Evolutionary conservation across 2,888 invertebrate species (phyloP), one percentile per base, ranked within the genome.

Genomic region (Perizoma flavofasciatum): DNA sequence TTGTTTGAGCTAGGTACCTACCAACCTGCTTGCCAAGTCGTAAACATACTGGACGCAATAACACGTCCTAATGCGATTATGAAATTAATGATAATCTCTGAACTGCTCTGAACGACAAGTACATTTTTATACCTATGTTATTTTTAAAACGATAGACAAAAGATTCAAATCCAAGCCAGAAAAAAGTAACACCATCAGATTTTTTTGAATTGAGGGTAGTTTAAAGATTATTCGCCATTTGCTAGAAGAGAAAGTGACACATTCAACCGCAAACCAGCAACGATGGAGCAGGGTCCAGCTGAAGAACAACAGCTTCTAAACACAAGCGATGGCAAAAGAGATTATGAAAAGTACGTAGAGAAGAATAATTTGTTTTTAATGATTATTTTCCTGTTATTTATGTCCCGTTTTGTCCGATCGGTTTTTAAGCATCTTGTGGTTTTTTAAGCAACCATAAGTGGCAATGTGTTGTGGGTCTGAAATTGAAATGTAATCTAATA

Each of bases 321-420:
- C 44, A 55, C 33, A 41, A 66, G 61, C 47, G 55, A 61, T 40
- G 47, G 22, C 48, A 50, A 61, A 33, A 61, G 41, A 48, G 64
- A 66, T 63, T 58, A 51, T 59, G 68, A 68, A 64, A 64, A 53
- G 68, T 68, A 61, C 54, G 63, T 67, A 64, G 0, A 11, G 10
- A 33, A 10, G 6, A 44, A 11, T 44, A 22, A 37, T 37, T 9
- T 33, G 33, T 5, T 43, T 65, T 58, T 41, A 40, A 55, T 61
- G 55, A 57, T 61, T 53, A 57, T 59, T 55, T 56, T 61, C 48
- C 33, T 0, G 11, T 49, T 9, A n/a, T n/a, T 46, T 33, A 6
- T 5, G 37, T 37, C 46, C 33, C 22, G 8, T 33, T 46, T 33
- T 33, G 9, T 32, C 32, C n/a, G 33, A 46, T 33, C 6, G 45